Base-by-base conservation (phyloP, 2,113 vertebrate genomes). In the Saguinus midas region DNA sequence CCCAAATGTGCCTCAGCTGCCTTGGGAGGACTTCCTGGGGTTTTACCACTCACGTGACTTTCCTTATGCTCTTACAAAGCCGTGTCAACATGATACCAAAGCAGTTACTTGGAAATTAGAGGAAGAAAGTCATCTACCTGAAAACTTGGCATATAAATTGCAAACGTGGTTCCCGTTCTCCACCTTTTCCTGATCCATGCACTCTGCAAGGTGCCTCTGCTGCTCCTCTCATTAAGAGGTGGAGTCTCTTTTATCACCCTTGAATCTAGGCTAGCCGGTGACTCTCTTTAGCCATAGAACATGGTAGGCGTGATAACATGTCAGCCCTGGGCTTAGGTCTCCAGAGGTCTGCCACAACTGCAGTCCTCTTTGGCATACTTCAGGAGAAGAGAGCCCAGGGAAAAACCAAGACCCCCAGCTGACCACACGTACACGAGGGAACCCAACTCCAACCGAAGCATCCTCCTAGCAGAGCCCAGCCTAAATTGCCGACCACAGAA, bases 131-230 rank as follows among this genome's bases (percentile, higher is more conserved):
- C 37, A 37, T 5, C 8, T 9, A 4, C 23, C 32, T 52, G 75
- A n/a, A 32, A n/a, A 18, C 25, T 0, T 4, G 37, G 20, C 32
- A 7, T 29, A 17, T 40, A 4, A n/a, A 43, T 78, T n/a, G 40
- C 16, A 20, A 43, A 21, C 7, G 0, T 1, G n/a, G 27, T 6
- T 66, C 18, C 18, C 17, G 1, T 18, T 12, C 16, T 37, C 57
- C 37, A 10, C 25, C 7, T 35, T 14, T 10, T 16, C 57, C 50
- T 37, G 25, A 17, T 4, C 40, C 18, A 1, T 4, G 48, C 16
- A 32, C 16, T 91, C 18, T 7, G 27, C 11, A 3, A 29, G 5
- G 21, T 13, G 43, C 29, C 43, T 27, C 23, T 25, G n/a, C 48
- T 6, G 20, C 20, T 48, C 48, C 14, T 87, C 55, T 18, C 5